Evolutionary conservation across 1,140 invertebrate species (phyloP).

Genomic region (Sitophilus oryzae): DNA sequence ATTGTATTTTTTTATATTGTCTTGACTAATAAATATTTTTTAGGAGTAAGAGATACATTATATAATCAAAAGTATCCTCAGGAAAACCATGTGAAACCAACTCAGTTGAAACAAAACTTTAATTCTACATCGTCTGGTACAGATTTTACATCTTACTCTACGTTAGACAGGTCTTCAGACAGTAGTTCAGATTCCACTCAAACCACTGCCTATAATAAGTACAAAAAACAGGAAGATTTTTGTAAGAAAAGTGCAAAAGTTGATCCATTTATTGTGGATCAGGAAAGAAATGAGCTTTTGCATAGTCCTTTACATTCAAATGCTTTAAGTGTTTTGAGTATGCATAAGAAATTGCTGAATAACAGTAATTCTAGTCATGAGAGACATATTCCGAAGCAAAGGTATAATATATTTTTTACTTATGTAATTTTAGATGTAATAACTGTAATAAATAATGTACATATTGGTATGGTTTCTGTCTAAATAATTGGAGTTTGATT

Average conservation of each 20-base stretch:
- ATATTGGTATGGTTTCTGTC: neutral
- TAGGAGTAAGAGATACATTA: conserved; percentile 11
- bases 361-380: neutral
- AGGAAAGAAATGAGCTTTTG: conserved; percentile 16
- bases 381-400: conserved; percentile 17
- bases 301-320: conserved; percentile 22
- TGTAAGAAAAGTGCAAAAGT: neutral
- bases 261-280: conserved; percentile 1
- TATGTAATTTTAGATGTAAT: too few relatives aligned
- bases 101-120: neutral
- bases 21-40: neutral
- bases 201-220: conserved; percentile 29
- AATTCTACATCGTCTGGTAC: neutral
- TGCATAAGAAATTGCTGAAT: conserved; percentile 25
- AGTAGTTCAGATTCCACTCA: conserved; percentile 36
- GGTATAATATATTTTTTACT: conserved; percentile 7
- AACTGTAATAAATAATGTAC: too few relatives aligned
- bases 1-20: neutral
- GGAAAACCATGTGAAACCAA: neutral
- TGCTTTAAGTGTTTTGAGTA: conserved; percentile 23
- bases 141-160: conserved; percentile 13
- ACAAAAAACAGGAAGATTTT: conserved; percentile 4
- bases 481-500: neutral
- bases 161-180: conserved; percentile 23
- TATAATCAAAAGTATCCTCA: conserved; percentile 9